phyloP scores from a whole-genome alignment of 2,888 invertebrate species.

The Labia minor region DNA sequence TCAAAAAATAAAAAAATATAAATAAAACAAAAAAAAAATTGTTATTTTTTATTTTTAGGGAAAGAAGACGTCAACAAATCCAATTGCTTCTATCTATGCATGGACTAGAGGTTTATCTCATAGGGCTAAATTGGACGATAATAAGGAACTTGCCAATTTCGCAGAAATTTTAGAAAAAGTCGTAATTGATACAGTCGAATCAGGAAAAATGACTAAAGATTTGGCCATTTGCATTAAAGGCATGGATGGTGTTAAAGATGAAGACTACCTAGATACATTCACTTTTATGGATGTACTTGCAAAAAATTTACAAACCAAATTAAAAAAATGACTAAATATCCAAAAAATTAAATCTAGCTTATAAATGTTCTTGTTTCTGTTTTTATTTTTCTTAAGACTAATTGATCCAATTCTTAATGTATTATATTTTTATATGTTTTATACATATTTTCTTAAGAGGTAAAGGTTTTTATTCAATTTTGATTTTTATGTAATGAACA shows the following conservation, averaged over 20 bases:
- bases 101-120: slow-evolving; percentile 93
- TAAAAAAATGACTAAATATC: slow-evolving; percentile 43
- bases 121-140: slow-evolving; percentile 86
- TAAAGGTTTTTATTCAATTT: too few relatives aligned
- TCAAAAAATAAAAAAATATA: too few relatives aligned
- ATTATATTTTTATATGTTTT: too few relatives aligned
- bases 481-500: too few relatives aligned
- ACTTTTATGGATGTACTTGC: slow-evolving; percentile 93
- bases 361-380: not conserved
- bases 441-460: too few relatives aligned
- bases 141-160: slow-evolving; percentile 62
- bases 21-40: too few relatives aligned
- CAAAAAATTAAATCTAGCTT: not conserved
- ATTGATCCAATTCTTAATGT: too few relatives aligned
- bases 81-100: slow-evolving; percentile 97
- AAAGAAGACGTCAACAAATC: slow-evolving; percentile 96
- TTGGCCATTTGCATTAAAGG: slow-evolving; percentile 96
- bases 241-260: slow-evolving; percentile 60
- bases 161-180: slow-evolving; percentile 79
- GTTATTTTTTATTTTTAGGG: slow-evolving; percentile 41
- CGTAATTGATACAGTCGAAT: slow-evolving; percentile 89
- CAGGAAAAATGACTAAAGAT: slow-evolving; percentile 96
- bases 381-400: too few relatives aligned
- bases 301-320: slow-evolving; percentile 64
- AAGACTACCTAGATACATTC: slow-evolving; percentile 92